Conservation (phyloP, 2,113 vertebrate species). For the Callipepla squamata region DNA sequence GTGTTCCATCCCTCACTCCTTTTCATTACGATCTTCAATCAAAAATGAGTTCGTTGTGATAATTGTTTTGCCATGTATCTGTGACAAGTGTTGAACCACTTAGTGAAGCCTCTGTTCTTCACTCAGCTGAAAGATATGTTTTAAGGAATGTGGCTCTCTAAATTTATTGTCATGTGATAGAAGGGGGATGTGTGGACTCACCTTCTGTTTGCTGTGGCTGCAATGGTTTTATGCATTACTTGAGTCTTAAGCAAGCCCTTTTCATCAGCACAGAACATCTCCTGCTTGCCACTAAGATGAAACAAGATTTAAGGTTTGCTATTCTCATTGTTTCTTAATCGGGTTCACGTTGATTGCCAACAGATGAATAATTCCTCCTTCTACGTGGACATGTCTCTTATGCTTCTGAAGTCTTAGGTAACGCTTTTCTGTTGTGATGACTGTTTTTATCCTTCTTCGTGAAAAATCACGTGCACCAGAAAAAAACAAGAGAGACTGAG, state of each 20-base stretch:
- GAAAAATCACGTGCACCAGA: background rate
- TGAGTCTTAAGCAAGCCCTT: background rate
- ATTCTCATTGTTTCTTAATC: constrained; percentile 4
- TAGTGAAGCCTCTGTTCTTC: constrained; percentile 34
- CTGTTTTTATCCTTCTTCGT: background rate
- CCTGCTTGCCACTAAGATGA: background rate
- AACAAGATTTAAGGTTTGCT: background rate
- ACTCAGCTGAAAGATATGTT: background rate
- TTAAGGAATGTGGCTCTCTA: background rate
- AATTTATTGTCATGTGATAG: constrained; percentile 26
- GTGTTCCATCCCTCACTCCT: background rate
- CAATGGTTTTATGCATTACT: background rate
- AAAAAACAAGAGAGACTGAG: background rate
- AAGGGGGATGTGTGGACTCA: background rate
- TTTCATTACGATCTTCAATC: background rate
- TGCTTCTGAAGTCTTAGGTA: background rate
- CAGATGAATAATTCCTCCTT: background rate
- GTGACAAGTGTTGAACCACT: background rate
- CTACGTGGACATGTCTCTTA: background rate
- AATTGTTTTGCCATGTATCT: constrained; percentile 45
- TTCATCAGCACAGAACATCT: background rate
- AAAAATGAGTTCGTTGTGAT: constrained; percentile 34
- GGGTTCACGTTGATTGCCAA: background rate
- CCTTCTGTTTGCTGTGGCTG: background rate
- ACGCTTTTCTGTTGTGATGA: background rate